phyloP scores from a whole-genome alignment of 2,888 invertebrate genomes.

The Harpalus rubripes region DNA sequence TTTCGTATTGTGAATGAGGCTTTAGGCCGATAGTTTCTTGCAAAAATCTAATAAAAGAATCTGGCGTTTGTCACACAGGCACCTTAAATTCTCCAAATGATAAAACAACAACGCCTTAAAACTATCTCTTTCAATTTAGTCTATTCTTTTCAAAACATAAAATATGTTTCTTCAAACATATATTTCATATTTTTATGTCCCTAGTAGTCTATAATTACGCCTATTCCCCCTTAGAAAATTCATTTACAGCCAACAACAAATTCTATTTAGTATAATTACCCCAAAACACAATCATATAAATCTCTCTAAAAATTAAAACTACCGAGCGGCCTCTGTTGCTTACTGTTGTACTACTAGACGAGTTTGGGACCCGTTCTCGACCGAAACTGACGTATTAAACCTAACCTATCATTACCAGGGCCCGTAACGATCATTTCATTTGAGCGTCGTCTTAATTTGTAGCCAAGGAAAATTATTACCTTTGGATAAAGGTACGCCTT shows the following conservation, averaged over 20 bases:
- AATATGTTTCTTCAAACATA: neutral
- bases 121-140: no score
- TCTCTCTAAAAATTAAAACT: conserved; percentile 49
- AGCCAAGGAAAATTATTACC: conserved; percentile 63
- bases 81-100: no score
- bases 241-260: conserved; percentile 39
- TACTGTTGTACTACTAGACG: conserved; percentile 50
- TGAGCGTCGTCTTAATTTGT: conserved; percentile 66
- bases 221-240: conserved; percentile 11
- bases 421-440: conserved; percentile 66
- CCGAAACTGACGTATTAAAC: conserved; percentile 65
- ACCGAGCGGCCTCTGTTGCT: conserved; percentile 29
- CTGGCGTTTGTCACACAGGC: no score
- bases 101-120: no score
- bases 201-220: conserved; percentile 33
- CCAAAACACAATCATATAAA: conserved; percentile 44
- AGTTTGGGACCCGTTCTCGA: conserved; percentile 1
- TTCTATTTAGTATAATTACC: conserved; percentile 45
- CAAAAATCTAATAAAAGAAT: no score
- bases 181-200: neutral
- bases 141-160: neutral
- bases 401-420: conserved; percentile 62
- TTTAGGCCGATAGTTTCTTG: no score
- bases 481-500: conserved; percentile 24
- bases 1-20: no score